phyloP scores from a whole-genome alignment of 1,140 invertebrate species.

The Thaumatotibia leucotreta region DNA sequence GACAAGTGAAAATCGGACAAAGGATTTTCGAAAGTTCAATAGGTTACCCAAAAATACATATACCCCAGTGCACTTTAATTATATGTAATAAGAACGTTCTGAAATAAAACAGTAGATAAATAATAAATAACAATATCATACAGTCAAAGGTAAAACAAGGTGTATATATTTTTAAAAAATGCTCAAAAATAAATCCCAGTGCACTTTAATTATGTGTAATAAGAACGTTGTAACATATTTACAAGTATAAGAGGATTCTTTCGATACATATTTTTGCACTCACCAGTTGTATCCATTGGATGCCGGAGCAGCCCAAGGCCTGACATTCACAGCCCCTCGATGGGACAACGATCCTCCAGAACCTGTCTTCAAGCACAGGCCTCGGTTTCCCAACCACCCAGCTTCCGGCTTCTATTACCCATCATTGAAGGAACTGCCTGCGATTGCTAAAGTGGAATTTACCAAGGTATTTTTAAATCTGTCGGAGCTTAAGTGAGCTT shows the following conservation, averaged over 20 bases:
- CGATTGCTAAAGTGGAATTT: constrained; percentile 92
- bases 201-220: too few relatives aligned
- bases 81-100: too few relatives aligned
- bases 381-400: constrained; percentile 89
- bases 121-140: too few relatives aligned
- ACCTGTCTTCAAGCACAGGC: constrained; percentile 90
- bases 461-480: constrained; percentile 80
- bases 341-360: constrained; percentile 92
- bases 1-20: too few relatives aligned
- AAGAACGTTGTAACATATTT: too few relatives aligned
- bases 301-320: constrained; percentile 96
- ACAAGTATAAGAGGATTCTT: background rate
- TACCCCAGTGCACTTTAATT: too few relatives aligned
- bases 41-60: too few relatives aligned
- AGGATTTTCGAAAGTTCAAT: too few relatives aligned
- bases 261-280: background rate
- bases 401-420: constrained; percentile 96
- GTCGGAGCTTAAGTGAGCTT: constrained; percentile 28
- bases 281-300: constrained; percentile 93
- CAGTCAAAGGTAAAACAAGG: too few relatives aligned
- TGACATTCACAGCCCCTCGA: constrained; percentile 96
- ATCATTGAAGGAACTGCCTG: constrained; percentile 86
- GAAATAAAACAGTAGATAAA: too few relatives aligned
- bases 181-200: too few relatives aligned
- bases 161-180: too few relatives aligned